Base-by-base conservation (phyloP, 2,797 vertebrate species). In the Chaetodon trifasciatus region DNA sequence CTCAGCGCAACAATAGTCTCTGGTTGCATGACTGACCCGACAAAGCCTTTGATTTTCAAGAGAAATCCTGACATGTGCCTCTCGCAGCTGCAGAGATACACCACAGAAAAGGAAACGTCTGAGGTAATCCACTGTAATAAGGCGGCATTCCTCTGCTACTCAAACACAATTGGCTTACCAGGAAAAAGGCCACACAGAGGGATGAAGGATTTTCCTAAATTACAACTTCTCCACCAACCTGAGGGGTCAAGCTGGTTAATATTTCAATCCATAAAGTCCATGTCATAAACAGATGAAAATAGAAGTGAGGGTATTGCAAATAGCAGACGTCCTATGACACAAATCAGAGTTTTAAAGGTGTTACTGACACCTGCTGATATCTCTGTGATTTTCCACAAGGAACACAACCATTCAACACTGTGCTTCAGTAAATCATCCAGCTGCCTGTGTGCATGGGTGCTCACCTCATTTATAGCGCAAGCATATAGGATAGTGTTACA, bases 81-180 rank as follows among this genome's bases (percentile, higher is more conserved):
- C 46, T 19, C 17, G 37, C 39, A 74, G 74, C 64, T 70, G 55
- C 23, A n/a, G 63, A 62, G 70, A n/a, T 35, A n/a, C 35, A 10
- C 53, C 44, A 53, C 66, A 60, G 84, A 56, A 68, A 78, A 85
- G 49, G 63, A 89, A 78, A 71, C 60, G 69, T 64, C 75, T 57
- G 78, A 77, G 60, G 53, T 70, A 74, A 88, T 72, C 66, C 60
- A 42, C 56, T 58, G 63, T 56, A 87, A 81, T 72, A 87, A 74
- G 6, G 0, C 7, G 13, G 56, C 23, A 58, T 81, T 78, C 35
- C 47, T 70, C 35, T 46, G 60, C 28, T 61, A 37, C 63, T 67
- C 1, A 3, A 3, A 57, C 40, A 70, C n/a, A 6, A 24, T n/a
- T 35, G 17, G 28, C 8, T 84, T 49, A 52, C 50, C 9, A 32